phyloP scores from a whole-genome alignment of 2,113 vertebrate species.

The Notothenia coriiceps region DNA sequence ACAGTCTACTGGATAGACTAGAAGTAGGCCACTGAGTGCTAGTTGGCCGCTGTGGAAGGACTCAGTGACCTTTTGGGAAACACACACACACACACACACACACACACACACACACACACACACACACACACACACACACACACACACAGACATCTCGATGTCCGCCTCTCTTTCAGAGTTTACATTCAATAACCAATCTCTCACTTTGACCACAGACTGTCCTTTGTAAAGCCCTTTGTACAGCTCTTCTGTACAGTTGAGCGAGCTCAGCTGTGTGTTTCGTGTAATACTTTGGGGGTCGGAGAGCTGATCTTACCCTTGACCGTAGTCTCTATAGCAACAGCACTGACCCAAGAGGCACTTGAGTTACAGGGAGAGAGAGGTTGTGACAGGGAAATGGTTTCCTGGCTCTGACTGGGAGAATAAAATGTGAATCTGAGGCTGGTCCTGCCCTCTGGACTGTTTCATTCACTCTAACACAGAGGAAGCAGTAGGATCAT shows the following conservation, averaged over 20 bases:
- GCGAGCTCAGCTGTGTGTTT: constrained; percentile 25
- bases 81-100: too few relatives aligned
- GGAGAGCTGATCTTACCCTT: constrained; percentile 20
- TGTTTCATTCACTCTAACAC: constrained; percentile 60
- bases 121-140: too few relatives aligned
- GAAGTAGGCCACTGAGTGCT: constrained; percentile 54
- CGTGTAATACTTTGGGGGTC: constrained; percentile 27
- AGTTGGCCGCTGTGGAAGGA: constrained; percentile 19
- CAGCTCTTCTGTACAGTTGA: not conserved
- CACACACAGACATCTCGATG: not conserved
- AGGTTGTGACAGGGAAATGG: constrained; percentile 51
- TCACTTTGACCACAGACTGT: not conserved
- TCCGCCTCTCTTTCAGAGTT: not conserved
- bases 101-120: too few relatives aligned
- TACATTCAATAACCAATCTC: not conserved
- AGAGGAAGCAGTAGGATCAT: constrained; percentile 38
- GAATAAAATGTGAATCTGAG: constrained; percentile 53
- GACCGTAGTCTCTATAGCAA: constrained; percentile 60
- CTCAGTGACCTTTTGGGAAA: constrained; percentile 16
- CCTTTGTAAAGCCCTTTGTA: not conserved
- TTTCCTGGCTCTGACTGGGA: constrained; percentile 60
- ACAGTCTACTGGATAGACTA: constrained; percentile 13
- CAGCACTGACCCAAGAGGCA: constrained; percentile 62
- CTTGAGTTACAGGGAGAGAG: constrained; percentile 46
- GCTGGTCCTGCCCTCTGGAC: constrained; percentile 48